A percentile compares a stretch with the other conserved stretches of the same genome.
These are phyloP conservation scores for Cephalopterus ornatus DNA, from an alignment of 2,113 vertebrate genomes.

Conservation along the genomic window DNA sequence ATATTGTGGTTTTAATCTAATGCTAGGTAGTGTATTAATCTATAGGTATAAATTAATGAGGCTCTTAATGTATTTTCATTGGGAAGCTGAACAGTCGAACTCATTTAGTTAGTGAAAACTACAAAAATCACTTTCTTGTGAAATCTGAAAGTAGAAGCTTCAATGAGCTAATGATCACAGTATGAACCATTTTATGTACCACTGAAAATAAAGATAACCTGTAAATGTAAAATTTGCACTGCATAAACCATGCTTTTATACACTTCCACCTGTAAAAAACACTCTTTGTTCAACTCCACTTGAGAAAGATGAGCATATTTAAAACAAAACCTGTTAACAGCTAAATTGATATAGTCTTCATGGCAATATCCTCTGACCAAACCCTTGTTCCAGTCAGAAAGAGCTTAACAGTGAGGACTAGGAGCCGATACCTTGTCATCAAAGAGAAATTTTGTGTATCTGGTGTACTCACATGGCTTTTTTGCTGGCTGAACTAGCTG, in stretches of 20 bases:
- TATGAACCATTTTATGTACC: conserved; percentile 71
- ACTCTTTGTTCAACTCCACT: conserved; percentile 11
- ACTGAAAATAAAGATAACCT: conserved; percentile 73
- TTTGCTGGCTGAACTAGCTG: conserved; percentile 97
- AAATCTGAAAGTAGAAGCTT: conserved; percentile 76
- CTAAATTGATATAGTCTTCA: background rate
- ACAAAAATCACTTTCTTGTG: conserved; percentile 79
- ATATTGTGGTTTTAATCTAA: conserved; percentile 70
- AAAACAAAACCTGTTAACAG: background rate
- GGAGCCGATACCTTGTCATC: background rate
- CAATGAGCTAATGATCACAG: conserved; percentile 76
- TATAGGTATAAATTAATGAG: conserved; percentile 77
- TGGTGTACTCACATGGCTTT: conserved; percentile 95
- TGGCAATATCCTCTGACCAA: background rate
- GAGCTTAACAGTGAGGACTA: background rate
- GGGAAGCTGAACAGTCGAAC: conserved; percentile 78
- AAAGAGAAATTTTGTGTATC: background rate
- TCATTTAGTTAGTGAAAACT: conserved; percentile 78
- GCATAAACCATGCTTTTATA: conserved; percentile 58
- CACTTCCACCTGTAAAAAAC: conserved; percentile 45
- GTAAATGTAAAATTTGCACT: conserved; percentile 70
- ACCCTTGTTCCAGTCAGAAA: background rate
- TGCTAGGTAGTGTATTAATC: conserved; percentile 66
- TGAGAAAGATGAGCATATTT: background rate
- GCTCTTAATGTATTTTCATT: conserved; percentile 79